These are phyloP conservation scores for Caerostris darwini DNA, from an alignment of 1,140 invertebrate species.

Conservation along the genomic window DNA sequence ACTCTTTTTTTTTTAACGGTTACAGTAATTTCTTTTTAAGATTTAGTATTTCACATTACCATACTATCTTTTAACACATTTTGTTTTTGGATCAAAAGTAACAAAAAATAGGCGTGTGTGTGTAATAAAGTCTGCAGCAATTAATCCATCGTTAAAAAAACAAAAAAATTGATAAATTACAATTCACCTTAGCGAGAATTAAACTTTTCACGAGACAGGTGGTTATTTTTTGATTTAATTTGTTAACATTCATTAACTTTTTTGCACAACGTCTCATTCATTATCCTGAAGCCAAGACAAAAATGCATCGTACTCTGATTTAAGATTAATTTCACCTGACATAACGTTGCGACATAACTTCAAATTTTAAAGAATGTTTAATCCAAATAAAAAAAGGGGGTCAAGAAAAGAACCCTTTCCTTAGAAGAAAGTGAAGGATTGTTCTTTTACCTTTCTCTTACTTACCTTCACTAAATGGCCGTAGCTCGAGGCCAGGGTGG, in stretches of 20 bases:
- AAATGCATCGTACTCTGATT: not conserved
- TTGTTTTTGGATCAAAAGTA: too few relatives aligned
- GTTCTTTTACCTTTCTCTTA: not conserved
- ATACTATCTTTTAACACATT: too few relatives aligned
- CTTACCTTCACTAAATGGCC: not conserved
- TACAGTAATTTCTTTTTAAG: too few relatives aligned
- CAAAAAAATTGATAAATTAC: too few relatives aligned
- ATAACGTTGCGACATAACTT: not conserved
- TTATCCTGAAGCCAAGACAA: not conserved
- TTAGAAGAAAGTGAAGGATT: not conserved
- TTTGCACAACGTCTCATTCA: not conserved
- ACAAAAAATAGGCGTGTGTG: too few relatives aligned
- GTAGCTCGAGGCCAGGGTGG: conserved; percentile 48
- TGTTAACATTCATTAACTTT: not conserved
- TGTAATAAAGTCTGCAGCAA: too few relatives aligned
- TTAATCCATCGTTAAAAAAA: too few relatives aligned
- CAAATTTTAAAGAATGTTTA: conserved; percentile 29
- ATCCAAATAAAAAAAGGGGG: not conserved
- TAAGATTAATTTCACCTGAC: not conserved
- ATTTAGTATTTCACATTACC: too few relatives aligned
- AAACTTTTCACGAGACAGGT: not conserved
- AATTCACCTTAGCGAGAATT: too few relatives aligned
- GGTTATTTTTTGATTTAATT: not conserved
- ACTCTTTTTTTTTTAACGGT: too few relatives aligned
- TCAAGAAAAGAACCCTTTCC: not conserved